These are phyloP conservation scores for Pelagia noctiluca DNA, from an alignment of 30 jellyfish, hydroid and myxozoan genomes.

Conservation along the genomic window DNA sequence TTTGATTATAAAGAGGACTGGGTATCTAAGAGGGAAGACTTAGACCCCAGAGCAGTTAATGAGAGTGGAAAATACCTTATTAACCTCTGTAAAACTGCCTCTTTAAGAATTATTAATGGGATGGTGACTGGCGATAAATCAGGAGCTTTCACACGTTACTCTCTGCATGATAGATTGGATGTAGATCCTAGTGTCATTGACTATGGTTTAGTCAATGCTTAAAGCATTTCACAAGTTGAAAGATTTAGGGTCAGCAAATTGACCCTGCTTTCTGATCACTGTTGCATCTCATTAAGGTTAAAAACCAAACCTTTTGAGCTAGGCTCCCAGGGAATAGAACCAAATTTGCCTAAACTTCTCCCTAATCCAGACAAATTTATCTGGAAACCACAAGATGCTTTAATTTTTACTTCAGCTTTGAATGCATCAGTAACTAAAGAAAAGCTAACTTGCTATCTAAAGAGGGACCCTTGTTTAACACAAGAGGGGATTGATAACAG, in stretches of 20 bases:
- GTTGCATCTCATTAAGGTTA: not conserved
- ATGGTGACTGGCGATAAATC: not conserved
- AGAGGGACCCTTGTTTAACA: not conserved
- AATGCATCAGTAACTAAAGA: not conserved
- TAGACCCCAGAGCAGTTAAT: not conserved
- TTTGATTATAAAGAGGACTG: not conserved
- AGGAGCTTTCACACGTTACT: not conserved
- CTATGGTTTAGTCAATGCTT: not conserved
- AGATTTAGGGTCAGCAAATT: not conserved
- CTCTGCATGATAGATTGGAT: not conserved
- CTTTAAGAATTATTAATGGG: not conserved
- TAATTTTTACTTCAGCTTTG: not conserved
- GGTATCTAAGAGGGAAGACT: not conserved
- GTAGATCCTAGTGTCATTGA: not conserved
- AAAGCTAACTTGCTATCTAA: not conserved
- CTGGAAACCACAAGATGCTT: not conserved
- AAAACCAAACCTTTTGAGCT: not conserved
- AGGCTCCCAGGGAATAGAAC: not conserved
- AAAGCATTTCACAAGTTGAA: not conserved
- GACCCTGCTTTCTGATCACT: conserved; percentile 6
- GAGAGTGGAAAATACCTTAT: not conserved
- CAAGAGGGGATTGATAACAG: not conserved
- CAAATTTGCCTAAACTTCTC: not conserved
- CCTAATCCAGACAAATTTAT: conserved; percentile 1
- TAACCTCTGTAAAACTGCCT: not conserved